Conservation (phyloP, 2,113 vertebrate genomes). For the Cyprinodon tularosa region DNA sequence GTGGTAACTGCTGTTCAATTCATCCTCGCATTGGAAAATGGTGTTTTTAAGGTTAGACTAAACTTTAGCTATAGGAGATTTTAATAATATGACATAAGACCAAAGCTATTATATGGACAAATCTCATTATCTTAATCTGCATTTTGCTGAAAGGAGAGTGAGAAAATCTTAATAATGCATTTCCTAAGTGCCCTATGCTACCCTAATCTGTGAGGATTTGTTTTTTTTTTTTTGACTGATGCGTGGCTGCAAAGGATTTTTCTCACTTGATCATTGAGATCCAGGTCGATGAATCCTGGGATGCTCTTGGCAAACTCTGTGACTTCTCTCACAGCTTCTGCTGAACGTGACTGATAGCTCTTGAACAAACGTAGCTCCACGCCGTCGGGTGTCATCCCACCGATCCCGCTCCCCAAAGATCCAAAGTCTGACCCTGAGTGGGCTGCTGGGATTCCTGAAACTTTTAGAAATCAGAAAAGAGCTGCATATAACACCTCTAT, state of each 20-base stretch:
- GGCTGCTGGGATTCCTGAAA: constrained; percentile 23
- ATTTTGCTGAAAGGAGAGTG: too few relatives aligned
- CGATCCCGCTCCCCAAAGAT: constrained; percentile 17
- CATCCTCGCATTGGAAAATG: too few relatives aligned
- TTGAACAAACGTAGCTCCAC: constrained; percentile 95
- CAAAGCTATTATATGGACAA: too few relatives aligned
- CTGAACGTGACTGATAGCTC: constrained; percentile 93
- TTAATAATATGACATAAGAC: too few relatives aligned
- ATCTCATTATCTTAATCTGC: too few relatives aligned
- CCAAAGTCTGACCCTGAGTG: constrained; percentile 31
- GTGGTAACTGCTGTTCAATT: too few relatives aligned
- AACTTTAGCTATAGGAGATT: too few relatives aligned
- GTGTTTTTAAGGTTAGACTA: too few relatives aligned
- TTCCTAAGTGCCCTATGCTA: not conserved
- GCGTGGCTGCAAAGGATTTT: not conserved
- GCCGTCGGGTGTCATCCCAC: constrained; percentile 82
- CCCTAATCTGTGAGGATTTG: not conserved
- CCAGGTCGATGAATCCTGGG: constrained; percentile 91
- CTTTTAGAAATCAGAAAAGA: not conserved
- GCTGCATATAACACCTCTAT: not conserved
- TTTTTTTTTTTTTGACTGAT: not conserved
- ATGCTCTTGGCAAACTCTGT: constrained; percentile 98
- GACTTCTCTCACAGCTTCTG: constrained; percentile 95
- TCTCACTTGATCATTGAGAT: constrained; percentile 92
- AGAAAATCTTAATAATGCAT: too few relatives aligned